phyloP scores from a whole-genome alignment of 2,113 vertebrate genomes.

The Rana temporaria region DNA sequence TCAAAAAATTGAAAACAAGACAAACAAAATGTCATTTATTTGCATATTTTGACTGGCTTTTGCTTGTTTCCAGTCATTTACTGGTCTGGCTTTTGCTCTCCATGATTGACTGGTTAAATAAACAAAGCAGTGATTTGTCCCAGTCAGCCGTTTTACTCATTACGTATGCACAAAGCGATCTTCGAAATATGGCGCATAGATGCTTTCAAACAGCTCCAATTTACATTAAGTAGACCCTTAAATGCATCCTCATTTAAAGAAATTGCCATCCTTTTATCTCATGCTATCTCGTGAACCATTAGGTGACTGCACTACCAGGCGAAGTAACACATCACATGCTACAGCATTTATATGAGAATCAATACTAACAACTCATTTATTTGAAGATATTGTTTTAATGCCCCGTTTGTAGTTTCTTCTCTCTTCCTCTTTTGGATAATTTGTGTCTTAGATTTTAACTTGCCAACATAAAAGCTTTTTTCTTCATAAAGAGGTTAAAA shows the following conservation, averaged over 20 bases:
- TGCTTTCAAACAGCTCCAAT: slow-evolving; percentile 42
- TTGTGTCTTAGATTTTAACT: background rate
- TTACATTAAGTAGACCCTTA: slow-evolving; percentile 50
- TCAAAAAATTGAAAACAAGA: no score
- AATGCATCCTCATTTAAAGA: slow-evolving; percentile 47
- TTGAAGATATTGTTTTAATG: slow-evolving; percentile 40
- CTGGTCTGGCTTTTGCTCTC: background rate
- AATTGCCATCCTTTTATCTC: slow-evolving; percentile 45
- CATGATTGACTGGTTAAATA: background rate
- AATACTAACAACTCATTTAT: slow-evolving; percentile 41
- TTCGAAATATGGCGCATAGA: slow-evolving; percentile 32
- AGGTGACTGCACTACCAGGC: slow-evolving; percentile 11
- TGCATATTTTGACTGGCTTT: no score
- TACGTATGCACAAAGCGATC: slow-evolving; percentile 24
- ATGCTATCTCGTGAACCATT: slow-evolving; percentile 20
- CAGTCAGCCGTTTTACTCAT: slow-evolving; percentile 18
- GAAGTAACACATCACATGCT: background rate
- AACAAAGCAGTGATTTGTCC: slow-evolving; percentile 3
- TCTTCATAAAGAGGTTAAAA: slow-evolving; percentile 42
- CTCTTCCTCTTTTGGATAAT: background rate
- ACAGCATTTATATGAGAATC: slow-evolving; percentile 32
- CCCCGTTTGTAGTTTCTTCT: slow-evolving; percentile 5
- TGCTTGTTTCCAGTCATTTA: no score
- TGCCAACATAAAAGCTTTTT: slow-evolving; percentile 42
- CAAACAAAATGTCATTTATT: no score